Base-by-base conservation (phyloP, 64 coral and sea anemone species). In the Anthopleura sola region DNA sequence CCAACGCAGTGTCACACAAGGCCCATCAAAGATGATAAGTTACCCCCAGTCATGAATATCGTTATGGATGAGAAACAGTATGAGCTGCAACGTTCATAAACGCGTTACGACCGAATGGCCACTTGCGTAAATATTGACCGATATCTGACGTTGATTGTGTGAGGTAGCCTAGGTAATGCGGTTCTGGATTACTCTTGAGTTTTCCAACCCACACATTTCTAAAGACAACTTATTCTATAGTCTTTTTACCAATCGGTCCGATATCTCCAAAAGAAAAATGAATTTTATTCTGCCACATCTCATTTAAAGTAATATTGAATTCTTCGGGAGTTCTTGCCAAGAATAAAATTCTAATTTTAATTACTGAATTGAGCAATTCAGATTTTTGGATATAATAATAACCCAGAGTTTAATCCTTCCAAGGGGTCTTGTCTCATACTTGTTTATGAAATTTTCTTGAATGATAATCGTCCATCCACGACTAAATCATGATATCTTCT, bases 71-170 rank as follows among this genome's bases (percentile, higher is more conserved):
- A 71, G 14, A 32, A 71, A 17, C 26, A 71, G 31, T 71, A 34
- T 71, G 29, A 0, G 31, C 29, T 15, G 0, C 8, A 33, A 34
- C 66, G 31, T 71, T 34, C n/a, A 28, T 33, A 24, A 71, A 34
- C 66, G 66, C 66, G 66, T 71, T 71, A 71, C 66, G 16, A 71
- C 66, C 31, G 29, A 71, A 71, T 17, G 66, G 14, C 31, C 31
- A 71, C 66, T 33, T 71, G 66, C 28, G 66, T 71, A n/a, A 71
- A 71, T 71, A 71, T 71, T 32, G 66, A 32, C 66, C 11, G 66
- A 32, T 16, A 28, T 15, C 66, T 71, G 66, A 71, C 66, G 66
- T 71, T 31, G 9, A 14, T 15, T 71, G 66, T 71, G 66, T 71
- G 66, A 29, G 66, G 66, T 71, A 71, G 66, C 28, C 66, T 71